phyloP scores from a whole-genome alignment of 2,888 invertebrate genomes.

The Xanthorhoe designata region DNA sequence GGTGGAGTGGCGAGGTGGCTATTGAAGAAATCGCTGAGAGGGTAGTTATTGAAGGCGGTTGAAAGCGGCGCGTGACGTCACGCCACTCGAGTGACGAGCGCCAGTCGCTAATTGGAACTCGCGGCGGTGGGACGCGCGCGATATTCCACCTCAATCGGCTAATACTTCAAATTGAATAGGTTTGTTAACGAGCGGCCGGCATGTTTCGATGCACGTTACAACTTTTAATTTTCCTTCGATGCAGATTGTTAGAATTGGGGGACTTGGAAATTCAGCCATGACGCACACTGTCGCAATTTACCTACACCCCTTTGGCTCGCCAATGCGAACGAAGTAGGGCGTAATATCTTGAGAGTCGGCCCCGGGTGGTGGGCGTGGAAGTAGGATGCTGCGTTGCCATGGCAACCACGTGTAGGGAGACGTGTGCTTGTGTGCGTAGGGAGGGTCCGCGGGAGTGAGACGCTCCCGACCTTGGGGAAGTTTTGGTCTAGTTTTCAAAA shows the following conservation, averaged over 20 bases:
- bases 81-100: conserved; percentile 79
- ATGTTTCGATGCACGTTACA: conserved; percentile 68
- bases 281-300: conserved; percentile 68
- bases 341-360: conserved; percentile 84
- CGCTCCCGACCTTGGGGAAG: conserved; percentile 74
- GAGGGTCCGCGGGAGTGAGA: conserved; percentile 56
- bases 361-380: conserved; percentile 85
- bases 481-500: conserved; percentile 73
- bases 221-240: conserved; percentile 54
- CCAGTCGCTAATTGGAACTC: conserved; percentile 85
- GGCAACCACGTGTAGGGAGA: conserved; percentile 83
- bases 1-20: conserved; percentile 76
- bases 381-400: conserved; percentile 87
- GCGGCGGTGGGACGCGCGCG: conserved; percentile 78
- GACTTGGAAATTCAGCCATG: conserved; percentile 59
- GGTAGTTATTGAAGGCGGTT: conserved; percentile 82
- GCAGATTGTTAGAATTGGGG: conserved; percentile 60
- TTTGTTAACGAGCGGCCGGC: conserved; percentile 82
- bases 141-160: conserved; percentile 81
- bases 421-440: conserved; percentile 64
- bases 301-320: conserved; percentile 83
- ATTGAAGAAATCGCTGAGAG: conserved; percentile 82
- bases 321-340: conserved; percentile 83
- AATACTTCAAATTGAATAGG: conserved; percentile 83
- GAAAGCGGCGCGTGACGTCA: conserved; percentile 83